phyloP scores from a whole-genome alignment of 2,797 vertebrate genomes.

The Cirrhinus mrigala region DNA sequence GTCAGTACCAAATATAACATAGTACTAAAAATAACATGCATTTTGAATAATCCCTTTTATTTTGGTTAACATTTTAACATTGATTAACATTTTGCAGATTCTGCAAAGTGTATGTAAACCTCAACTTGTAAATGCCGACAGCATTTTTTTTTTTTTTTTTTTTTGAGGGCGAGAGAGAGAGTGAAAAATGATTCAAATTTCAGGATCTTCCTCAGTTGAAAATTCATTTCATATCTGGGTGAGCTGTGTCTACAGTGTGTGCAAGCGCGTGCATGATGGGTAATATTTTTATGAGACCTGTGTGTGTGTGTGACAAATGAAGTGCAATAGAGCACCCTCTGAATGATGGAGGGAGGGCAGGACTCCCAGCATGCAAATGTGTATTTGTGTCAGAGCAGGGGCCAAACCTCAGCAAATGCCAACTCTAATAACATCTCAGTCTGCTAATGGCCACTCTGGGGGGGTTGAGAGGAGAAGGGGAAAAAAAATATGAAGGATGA shows the following conservation, averaged over 20 bases:
- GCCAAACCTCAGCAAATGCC: constrained; percentile 47
- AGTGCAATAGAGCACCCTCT: constrained; percentile 15
- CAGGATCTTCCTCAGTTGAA: neutral
- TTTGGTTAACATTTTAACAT: too few species aligned
- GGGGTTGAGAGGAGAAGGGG: neutral
- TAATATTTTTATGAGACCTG: constrained; percentile 40
- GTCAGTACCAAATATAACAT: too few species aligned
- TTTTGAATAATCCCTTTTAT: too few species aligned
- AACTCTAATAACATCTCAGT: constrained; percentile 58
- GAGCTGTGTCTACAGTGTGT: neutral
- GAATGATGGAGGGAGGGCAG: constrained; percentile 32
- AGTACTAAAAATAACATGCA: too few species aligned
- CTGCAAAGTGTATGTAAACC: too few species aligned
- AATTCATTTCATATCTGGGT: neutral
- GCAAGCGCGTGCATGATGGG: neutral
- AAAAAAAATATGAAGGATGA: constrained; percentile 17
- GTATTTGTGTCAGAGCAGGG: constrained; percentile 52
- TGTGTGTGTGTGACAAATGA: neutral
- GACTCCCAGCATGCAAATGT: constrained; percentile 49
- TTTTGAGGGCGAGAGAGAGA: too few species aligned
- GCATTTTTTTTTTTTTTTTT: neutral
- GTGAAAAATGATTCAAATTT: neutral
- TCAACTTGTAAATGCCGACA: too few species aligned
- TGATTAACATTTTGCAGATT: too few species aligned
- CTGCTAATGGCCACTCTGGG: constrained; percentile 36